Evolutionary conservation across 2,113 vertebrate genomes (phyloP).

Genomic region (Podiceps cristatus): DNA sequence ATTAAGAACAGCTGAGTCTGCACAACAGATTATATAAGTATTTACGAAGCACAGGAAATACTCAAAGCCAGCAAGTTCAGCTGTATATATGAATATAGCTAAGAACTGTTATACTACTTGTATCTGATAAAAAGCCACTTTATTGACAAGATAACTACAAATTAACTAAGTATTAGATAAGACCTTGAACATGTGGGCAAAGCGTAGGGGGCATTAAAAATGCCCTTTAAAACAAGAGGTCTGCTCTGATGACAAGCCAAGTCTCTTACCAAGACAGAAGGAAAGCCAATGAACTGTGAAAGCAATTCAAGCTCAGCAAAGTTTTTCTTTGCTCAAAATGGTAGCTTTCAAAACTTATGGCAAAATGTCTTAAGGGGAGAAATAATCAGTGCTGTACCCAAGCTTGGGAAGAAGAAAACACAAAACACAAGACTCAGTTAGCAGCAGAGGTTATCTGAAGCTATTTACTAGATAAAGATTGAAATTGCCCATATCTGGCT

Average conservation of each 20-base stretch:
- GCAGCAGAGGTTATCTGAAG: neutral
- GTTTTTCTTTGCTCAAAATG: neutral
- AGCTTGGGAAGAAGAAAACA: neutral
- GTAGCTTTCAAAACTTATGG: neutral
- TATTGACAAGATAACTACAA: conserved; percentile 1
- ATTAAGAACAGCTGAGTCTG: conserved; percentile 68
- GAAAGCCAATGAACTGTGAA: neutral
- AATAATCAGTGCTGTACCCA: neutral
- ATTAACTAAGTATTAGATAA: neutral
- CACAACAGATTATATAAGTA: conserved; percentile 54
- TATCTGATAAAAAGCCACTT: neutral
- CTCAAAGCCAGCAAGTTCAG: conserved; percentile 44
- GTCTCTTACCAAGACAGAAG: neutral
- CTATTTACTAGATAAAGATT: neutral
- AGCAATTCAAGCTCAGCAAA: neutral
- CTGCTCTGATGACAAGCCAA: neutral
- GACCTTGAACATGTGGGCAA: neutral
- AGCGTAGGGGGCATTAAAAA: neutral
- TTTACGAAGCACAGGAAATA: conserved; percentile 57
- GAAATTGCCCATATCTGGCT: neutral
- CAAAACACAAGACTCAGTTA: neutral
- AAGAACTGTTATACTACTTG: neutral
- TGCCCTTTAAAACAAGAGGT: neutral
- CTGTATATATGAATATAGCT: neutral
- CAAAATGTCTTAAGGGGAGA: neutral